Evolutionary conservation across 2,888 invertebrate genomes (phyloP), one percentile per base, ranked within the genome.

Genomic region (Pedicia rivosa): DNA sequence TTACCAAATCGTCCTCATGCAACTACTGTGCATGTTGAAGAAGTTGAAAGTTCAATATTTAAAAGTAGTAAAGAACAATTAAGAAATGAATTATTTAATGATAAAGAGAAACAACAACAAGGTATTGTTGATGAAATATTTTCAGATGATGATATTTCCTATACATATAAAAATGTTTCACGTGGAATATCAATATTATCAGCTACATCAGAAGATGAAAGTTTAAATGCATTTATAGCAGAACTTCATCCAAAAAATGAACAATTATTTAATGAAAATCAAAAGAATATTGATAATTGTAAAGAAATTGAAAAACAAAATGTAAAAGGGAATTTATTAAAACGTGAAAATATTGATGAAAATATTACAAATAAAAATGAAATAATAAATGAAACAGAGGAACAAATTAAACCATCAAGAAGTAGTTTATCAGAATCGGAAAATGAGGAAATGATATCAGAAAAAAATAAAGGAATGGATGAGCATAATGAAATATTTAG

Each of bases 141-240:
- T 48, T 67, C 67, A 3, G 67, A 67, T 26, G 42, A 41, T 6
- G 45, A 46, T 16, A 9, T 25, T 20, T 5, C 20, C 8, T 13
- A 20, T 13, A 20, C 13, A 9, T 6, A 20, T 20, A 20, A 13
- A 22, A 13, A 19, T 20, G 12, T 20, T 8, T 32, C 22, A 57
- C n/a, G 73, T 44, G 67, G 70, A 4, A 55, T 74, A n/a, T 75
- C 75, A 1, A 75, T 76, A n/a, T 66, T 69, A 42, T 74, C 75
- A 2, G 59, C 73, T 20, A 73, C 74, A 2, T 74, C 74, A 53
- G 74, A 74, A 44, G 75, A 75, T 16, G 62, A 62, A 43, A 70
- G 67, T 29, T n/a, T n/a, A n/a, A n/a, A n/a, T n/a, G n/a, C n/a
- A n/a, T n/a, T n/a, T n/a, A n/a, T n/a, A n/a, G n/a, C n/a, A n/a